phyloP scores from a whole-genome alignment of 2,797 vertebrate genomes.

The Myoxocephalus aenaeus region DNA sequence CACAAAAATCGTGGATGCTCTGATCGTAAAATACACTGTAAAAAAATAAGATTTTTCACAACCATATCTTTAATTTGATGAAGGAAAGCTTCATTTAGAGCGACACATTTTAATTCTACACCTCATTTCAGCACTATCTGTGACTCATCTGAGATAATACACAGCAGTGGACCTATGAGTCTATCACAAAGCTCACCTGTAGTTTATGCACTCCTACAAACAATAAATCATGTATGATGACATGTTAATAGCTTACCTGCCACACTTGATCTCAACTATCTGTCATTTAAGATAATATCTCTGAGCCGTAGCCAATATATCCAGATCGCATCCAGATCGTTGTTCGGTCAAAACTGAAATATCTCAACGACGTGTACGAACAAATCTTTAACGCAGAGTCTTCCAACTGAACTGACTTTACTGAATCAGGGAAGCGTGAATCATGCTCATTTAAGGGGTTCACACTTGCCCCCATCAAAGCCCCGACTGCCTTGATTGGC shows the following conservation, averaged over 20 bases:
- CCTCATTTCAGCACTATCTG: not conserved
- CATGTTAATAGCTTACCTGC: constrained; percentile 42
- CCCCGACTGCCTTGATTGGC: too few species aligned
- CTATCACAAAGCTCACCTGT: constrained; percentile 1
- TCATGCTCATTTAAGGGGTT: not conserved
- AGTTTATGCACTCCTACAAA: constrained; percentile 12
- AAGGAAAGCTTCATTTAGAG: not conserved
- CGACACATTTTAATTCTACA: not conserved
- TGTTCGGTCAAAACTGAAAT: not conserved
- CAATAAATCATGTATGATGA: constrained; percentile 48
- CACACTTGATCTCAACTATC: constrained; percentile 37
- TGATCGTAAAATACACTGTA: not conserved
- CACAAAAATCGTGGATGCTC: not conserved
- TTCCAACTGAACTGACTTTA: not conserved
- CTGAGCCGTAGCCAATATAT: constrained; percentile 38
- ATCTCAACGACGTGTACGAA: not conserved
- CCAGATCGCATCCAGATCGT: constrained; percentile 51
- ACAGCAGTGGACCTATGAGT: constrained; percentile 3
- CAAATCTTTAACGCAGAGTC: not conserved
- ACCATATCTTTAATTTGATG: not conserved
- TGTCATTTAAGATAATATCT: constrained; percentile 62
- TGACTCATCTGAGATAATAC: not conserved
- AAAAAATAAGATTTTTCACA: not conserved
- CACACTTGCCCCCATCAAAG: not conserved
- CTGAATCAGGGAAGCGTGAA: not conserved